Base-by-base conservation (phyloP, 2,888 invertebrate genomes). In the Tachina lurida region DNA sequence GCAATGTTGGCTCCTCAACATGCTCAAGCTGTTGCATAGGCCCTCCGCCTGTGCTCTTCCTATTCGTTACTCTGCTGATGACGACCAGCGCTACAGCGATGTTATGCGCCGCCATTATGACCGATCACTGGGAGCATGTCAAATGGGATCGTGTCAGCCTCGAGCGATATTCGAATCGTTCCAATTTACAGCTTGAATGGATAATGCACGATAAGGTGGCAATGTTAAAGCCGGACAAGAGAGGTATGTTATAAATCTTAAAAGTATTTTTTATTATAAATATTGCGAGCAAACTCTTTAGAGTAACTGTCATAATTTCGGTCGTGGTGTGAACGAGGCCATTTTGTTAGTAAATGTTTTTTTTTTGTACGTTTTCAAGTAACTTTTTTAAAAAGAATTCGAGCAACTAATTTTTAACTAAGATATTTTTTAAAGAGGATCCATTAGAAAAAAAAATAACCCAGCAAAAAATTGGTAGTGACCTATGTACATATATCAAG, bases 91-190 rank as follows among this genome's bases (percentile, higher is more conserved):
- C 96, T 45, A 96, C 97, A 70, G 96, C 96, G 47, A 95, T 97
- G 95, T 93, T 97, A 56, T 97, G 96, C 91, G 95, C 95, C 4
- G 96, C 97, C 87, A 96, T 97, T 91, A 97, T 97, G 96, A 97
- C 97, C 84, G 96, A 97, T 91, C 96, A 97, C 92, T 97, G 97
- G 97, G 97, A 97, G 93, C 96, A 96, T 91, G 96, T 97, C 87
- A 94, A 94, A 83, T 97, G 97, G 96, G 96, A 97, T 92, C 94
- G 95, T 17, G 94, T 94, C 68, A 91, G 90, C 70, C 83, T 93
- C 54, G 91, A 92, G 80, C 91, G 91, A n/a, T 90, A 92, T 62
- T 89, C 92, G 9, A 93, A 93, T 88, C 94, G 94, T 86, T 94
- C 94, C 49, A 94, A 94, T 49, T 82, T 92, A 74, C 91, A 91